Evolutionary conservation across 2,888 invertebrate species (phyloP).

Genomic region (Candidula unifasciata): DNA sequence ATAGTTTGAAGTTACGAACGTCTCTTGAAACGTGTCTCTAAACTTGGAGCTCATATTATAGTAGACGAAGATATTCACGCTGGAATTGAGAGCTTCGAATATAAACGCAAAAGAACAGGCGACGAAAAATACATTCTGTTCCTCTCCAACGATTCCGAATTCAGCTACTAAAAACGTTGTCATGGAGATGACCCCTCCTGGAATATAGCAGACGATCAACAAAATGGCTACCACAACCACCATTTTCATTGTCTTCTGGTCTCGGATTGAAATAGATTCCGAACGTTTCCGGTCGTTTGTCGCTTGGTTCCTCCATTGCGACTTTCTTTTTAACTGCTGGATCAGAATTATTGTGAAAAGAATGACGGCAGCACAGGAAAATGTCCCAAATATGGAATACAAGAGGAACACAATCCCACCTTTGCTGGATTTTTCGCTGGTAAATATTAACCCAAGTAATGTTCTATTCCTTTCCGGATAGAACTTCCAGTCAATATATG

Average conservation of each 20-base stretch:
- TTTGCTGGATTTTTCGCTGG: neutral
- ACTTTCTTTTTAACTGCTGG: neutral
- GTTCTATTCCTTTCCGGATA: constrained; percentile 14
- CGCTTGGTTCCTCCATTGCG: constrained; percentile 20
- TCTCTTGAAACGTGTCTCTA: neutral
- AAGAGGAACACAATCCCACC: constrained; percentile 23
- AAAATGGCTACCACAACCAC: constrained; percentile 7
- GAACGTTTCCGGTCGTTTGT: neutral
- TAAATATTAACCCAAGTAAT: constrained; percentile 17
- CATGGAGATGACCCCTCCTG: neutral
- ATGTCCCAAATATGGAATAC: constrained; percentile 3
- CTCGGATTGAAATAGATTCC: neutral
- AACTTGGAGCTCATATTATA: constrained; percentile 29
- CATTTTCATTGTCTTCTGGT: constrained; percentile 30
- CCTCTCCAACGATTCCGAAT: neutral
- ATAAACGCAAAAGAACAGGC: constrained; percentile 27
- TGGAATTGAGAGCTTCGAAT: constrained; percentile 27
- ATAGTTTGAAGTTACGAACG: neutral
- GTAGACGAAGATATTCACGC: constrained; percentile 31
- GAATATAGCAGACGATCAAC: constrained; percentile 19
- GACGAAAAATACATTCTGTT: constrained; percentile 1
- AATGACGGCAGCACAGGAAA: constrained; percentile 10
- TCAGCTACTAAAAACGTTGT: neutral
- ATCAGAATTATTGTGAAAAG: constrained; percentile 6
- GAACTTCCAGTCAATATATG: constrained; percentile 32